Base-by-base conservation (phyloP, 2,797 vertebrate genomes). In the Balearica regulorum region DNA sequence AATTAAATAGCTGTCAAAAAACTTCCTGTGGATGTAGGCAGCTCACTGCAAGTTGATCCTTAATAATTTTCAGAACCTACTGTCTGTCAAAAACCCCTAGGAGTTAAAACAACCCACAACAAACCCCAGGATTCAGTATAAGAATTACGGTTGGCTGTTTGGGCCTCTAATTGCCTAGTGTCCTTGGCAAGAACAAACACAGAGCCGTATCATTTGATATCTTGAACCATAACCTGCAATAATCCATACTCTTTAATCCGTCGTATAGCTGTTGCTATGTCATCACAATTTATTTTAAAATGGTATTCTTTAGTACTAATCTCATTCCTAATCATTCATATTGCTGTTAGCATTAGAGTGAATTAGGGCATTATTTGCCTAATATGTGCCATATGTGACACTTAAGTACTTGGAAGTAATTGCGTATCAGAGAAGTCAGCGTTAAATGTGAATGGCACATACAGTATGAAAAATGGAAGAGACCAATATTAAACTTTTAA, bases 301-400 rank as follows among this genome's bases (percentile, higher is more conserved):
- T 70, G 80, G 49, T 89, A 46, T 53, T 91, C 93, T 87, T 83
- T 72, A 53, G 81, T 37, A 33, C 90, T 97, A 97, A 97, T 96
- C 97, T 96, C 90, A 93, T 87, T 80, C 81, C 82, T 87, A 94
- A 93, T 89, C 64, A 49, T 96, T 96, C 93, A 94, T 95, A 94
- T 96, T 97, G 97, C 96, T 95, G 85, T 90, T 93, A 97, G 93
- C 88, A 89, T 96, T 97, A 96, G 77, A 54, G 94, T 95, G 94
- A 97, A 97, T 97, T 97, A 96, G 91, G 95, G 88, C 76, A 89
- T 94, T 86, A 92, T 94, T 94, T 92, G 89, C 85, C 83, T 94
- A 84, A 78, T 87, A 87, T 76, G 75, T 94, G 84, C 95, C 95
- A 39, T 94, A 22, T 94, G 96, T 71, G 93, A 66, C 71, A 64